Percentiles rank a stretch among this genome's conserved stretches.
phyloP scores from a whole-genome alignment of 2,797 vertebrate genomes.

The Eremophila alpestris region DNA sequence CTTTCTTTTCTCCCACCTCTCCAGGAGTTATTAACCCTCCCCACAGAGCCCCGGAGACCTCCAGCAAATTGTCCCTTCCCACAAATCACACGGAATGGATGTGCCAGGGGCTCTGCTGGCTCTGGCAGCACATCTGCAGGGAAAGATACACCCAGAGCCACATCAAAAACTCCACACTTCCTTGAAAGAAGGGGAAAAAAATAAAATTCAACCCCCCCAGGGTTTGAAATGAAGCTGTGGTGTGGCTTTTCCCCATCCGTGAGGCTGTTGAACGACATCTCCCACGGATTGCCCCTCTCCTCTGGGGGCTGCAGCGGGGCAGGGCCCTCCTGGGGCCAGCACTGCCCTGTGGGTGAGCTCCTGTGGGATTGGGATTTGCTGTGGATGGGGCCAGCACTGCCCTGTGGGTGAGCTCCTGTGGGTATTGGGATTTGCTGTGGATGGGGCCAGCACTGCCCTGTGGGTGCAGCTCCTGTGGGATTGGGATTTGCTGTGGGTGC shows the following conservation, averaged over 20 bases:
- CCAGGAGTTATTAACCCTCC: constrained; percentile 73
- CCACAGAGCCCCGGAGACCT: constrained; percentile 59
- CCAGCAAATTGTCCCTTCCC: constrained; percentile 46
- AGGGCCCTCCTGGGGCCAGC: accelerated
- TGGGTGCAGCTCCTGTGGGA: no score
- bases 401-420: neutral
- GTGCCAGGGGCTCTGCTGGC: neutral
- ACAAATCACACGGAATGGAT: neutral
- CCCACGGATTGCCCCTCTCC: accelerated
- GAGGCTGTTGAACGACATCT: neutral
- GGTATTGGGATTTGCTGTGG: no score
- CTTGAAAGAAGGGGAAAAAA: neutral
- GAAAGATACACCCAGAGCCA: neutral
- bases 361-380: neutral
- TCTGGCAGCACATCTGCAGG: neutral
- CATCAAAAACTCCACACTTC: neutral
- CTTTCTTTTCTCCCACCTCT: constrained; percentile 61
- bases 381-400: accelerated
- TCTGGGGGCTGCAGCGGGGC: accelerated
- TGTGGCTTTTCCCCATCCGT: neutral
- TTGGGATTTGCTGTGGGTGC: no score
- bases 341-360: neutral
- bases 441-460: no score
- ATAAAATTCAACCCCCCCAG: neutral
- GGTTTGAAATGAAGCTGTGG: neutral